These are phyloP conservation scores for Parnassius orleans DNA, from an alignment of 2,888 invertebrate genomes.

Conservation along the genomic window DNA sequence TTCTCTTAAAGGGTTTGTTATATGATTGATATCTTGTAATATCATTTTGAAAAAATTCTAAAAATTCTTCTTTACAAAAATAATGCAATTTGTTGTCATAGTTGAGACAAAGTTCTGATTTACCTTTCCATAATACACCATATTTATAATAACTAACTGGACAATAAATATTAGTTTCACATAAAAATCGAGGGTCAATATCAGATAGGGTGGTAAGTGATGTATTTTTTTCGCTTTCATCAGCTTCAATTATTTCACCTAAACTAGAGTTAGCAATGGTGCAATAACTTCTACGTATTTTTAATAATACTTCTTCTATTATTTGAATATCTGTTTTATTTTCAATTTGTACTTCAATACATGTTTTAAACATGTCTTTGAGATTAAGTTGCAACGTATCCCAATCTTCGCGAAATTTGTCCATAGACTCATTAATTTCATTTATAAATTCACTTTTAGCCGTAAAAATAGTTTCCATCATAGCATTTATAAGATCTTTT, in stretches of 20 bases:
- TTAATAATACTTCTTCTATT: constrained; percentile 58
- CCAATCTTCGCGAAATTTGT: constrained; percentile 63
- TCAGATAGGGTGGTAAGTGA: constrained; percentile 47
- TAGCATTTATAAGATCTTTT: constrained; percentile 38
- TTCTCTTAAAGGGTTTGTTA: constrained; percentile 57
- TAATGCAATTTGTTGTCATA: constrained; percentile 79
- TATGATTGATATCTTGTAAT: constrained; percentile 72
- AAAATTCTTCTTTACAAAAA: constrained; percentile 71
- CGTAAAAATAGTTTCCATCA: constrained; percentile 32
- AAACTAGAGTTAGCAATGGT: constrained; percentile 48
- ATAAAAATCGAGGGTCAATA: constrained; percentile 64
- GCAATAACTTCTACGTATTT: constrained; percentile 56
- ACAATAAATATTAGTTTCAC: constrained; percentile 82
- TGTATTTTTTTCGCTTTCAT: constrained; percentile 45
- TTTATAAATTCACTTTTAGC: constrained; percentile 31
- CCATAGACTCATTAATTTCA: constrained; percentile 47
- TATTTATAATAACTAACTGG: constrained; percentile 80
- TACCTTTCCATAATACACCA: constrained; percentile 82
- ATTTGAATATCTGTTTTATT: constrained; percentile 62
- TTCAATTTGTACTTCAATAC: constrained; percentile 70
- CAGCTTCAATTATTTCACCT: constrained; percentile 40
- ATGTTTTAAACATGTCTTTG: constrained; percentile 59
- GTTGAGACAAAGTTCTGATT: constrained; percentile 72
- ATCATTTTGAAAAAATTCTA: constrained; percentile 72
- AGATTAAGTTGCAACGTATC: constrained; percentile 63